A percentile compares a stretch with the other conserved stretches of the same genome.
Conservation (phyloP, 2,888 invertebrate species). For the Baccha elongata region DNA sequence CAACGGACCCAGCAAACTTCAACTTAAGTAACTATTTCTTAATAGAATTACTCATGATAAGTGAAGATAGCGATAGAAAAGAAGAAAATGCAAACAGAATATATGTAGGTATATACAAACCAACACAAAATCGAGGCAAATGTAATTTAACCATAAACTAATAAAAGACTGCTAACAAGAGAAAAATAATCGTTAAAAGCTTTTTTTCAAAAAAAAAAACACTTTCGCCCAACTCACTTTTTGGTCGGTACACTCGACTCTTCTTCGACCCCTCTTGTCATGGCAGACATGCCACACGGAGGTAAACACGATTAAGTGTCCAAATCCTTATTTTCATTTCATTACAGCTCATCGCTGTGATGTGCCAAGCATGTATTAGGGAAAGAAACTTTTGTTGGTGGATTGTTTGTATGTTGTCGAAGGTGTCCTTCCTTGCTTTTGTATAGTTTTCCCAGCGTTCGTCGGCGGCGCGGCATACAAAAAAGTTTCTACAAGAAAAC, state of each 20-base stretch:
- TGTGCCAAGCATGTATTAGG: slow-evolving; percentile 19
- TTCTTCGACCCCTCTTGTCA: slow-evolving; percentile 27
- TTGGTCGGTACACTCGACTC: neutral
- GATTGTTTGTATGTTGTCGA: slow-evolving; percentile 14
- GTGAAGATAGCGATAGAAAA: neutral
- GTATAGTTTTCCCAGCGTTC: slow-evolving; percentile 35
- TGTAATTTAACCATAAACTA: slow-evolving; percentile 72
- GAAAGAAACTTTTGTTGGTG: slow-evolving; percentile 6
- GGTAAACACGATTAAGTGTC: slow-evolving; percentile 69
- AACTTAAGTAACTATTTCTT: slow-evolving; percentile 57
- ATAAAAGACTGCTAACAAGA: slow-evolving; percentile 70
- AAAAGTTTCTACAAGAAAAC: slow-evolving; percentile 30
- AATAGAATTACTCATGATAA: slow-evolving; percentile 57
- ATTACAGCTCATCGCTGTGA: slow-evolving; percentile 56
- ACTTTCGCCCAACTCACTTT: slow-evolving; percentile 34
- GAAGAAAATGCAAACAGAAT: neutral
- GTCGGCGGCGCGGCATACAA: slow-evolving; percentile 29
- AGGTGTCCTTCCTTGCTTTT: slow-evolving; percentile 59
- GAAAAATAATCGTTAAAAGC: slow-evolving; percentile 72
- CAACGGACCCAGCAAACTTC: slow-evolving; percentile 37
- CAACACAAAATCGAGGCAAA: slow-evolving; percentile 51
- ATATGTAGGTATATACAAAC: too few species aligned
- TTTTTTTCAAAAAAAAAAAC: slow-evolving; percentile 45
- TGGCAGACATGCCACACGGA: slow-evolving; percentile 41
- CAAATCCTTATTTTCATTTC: slow-evolving; percentile 70